Evolutionary conservation across 1,140 invertebrate genomes (phyloP).

Genomic region (Micrasema minimum): DNA sequence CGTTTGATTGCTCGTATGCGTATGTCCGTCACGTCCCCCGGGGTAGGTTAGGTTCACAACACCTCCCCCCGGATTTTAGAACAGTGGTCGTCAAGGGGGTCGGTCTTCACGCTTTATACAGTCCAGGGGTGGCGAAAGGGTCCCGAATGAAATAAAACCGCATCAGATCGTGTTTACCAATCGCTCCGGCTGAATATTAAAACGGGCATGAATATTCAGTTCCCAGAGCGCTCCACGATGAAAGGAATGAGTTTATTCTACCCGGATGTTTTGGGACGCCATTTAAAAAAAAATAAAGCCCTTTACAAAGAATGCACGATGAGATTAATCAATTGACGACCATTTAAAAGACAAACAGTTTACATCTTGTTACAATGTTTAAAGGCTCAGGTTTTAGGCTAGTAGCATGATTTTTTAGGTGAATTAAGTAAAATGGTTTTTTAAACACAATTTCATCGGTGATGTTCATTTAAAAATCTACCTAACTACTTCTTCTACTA

Average conservation of each 20-base stretch:
- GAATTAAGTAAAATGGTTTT: too few relatives aligned
- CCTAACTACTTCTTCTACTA: too few relatives aligned
- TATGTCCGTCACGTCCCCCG: neutral
- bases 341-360: too few relatives aligned
- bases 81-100: neutral
- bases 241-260: slow-evolving; percentile 18
- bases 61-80: neutral
- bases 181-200: slow-evolving; percentile 31
- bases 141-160: slow-evolving; percentile 29
- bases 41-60: slow-evolving; percentile 1
- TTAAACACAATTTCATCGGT: too few relatives aligned
- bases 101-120: slow-evolving; percentile 12
- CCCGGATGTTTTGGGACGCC: slow-evolving; percentile 25
- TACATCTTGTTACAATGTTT: too few relatives aligned
- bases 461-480: too few relatives aligned
- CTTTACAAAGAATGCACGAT: too few relatives aligned
- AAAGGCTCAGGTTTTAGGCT: too few relatives aligned
- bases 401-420: too few relatives aligned
- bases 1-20: neutral
- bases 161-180: slow-evolving; percentile 34
- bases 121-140: slow-evolving; percentile 9
- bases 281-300: slow-evolving; percentile 6
- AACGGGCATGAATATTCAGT: slow-evolving; percentile 28
- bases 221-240: neutral
- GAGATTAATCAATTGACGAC: too few relatives aligned